phyloP scores from a whole-genome alignment of 2,888 invertebrate species.

The Stratiomys singularior region DNA sequence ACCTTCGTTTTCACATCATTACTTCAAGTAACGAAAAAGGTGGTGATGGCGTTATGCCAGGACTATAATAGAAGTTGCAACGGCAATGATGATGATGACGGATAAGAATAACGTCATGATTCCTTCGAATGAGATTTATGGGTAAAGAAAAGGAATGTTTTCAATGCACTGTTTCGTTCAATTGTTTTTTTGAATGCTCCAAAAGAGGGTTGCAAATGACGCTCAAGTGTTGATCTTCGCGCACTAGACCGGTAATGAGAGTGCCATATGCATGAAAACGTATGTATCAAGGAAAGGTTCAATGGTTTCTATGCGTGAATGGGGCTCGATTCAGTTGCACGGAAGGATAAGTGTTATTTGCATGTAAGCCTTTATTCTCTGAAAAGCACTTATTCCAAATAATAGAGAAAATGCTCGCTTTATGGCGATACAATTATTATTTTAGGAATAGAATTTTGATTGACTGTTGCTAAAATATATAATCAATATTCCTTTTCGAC shows the following conservation, averaged over 20 bases:
- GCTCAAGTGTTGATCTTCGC: conserved; percentile 34
- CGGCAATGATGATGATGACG: neutral
- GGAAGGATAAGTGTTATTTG: neutral
- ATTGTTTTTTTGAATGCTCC: conserved; percentile 31
- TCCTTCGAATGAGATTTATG: conserved; percentile 20
- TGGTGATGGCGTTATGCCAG: conserved; percentile 23
- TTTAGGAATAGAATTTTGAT: too few relatives aligned
- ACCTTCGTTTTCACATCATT: conserved; percentile 46
- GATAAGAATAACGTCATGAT: conserved; percentile 13
- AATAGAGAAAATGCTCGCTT: neutral
- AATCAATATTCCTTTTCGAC: too few relatives aligned
- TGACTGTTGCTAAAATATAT: too few relatives aligned
- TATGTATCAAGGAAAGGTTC: neutral
- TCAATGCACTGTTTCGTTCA: conserved; percentile 36
- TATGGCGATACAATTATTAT: too few relatives aligned
- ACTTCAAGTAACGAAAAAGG: conserved; percentile 31
- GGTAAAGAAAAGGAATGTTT: conserved; percentile 27
- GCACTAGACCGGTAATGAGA: conserved; percentile 33
- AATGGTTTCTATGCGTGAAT: neutral
- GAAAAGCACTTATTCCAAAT: neutral
- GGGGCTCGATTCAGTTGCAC: neutral
- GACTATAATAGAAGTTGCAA: neutral
- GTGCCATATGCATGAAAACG: conserved; percentile 28
- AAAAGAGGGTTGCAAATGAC: conserved; percentile 19
- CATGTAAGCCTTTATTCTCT: neutral